Evolutionary conservation across 2,113 vertebrate genomes (phyloP).

Genomic region (Ranitomeya variabilis): DNA sequence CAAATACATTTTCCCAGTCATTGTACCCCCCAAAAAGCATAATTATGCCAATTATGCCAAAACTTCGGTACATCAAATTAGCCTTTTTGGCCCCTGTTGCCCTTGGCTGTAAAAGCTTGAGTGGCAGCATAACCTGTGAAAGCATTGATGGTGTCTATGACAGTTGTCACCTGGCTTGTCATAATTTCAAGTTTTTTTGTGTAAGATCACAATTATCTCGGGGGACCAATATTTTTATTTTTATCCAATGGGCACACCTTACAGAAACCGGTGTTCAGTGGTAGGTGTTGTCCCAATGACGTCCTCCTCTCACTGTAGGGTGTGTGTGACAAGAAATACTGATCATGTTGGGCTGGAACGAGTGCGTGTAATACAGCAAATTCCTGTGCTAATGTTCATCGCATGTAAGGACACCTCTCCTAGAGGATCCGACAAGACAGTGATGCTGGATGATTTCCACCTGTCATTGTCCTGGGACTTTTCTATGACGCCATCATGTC

Average conservation of each 20-base stretch:
- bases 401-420: not conserved
- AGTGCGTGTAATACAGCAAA: not conserved
- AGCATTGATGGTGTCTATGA: not conserved
- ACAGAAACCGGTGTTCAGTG: not conserved
- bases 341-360: constrained; percentile 3
- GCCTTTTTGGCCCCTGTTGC: not conserved
- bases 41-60: too few species aligned
- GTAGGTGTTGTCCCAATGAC: not conserved
- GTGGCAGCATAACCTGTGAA: too few species aligned
- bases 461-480: not conserved
- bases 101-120: not conserved
- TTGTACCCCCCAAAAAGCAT: too few species aligned
- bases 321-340: not conserved
- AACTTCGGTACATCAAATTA: not conserved
- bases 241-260: not conserved
- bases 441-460: not conserved
- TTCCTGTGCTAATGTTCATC: not conserved
- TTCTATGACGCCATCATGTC: not conserved
- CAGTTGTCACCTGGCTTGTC: not conserved
- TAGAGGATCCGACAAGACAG: not conserved
- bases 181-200: not conserved
- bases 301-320: not conserved
- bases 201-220: not conserved
- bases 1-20: too few species aligned
- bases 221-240: not conserved